Evolutionary conservation across 1,140 invertebrate species (phyloP), one percentile per base, ranked within the genome.

Genomic region (Caenorhabditis inopinata): DNA sequence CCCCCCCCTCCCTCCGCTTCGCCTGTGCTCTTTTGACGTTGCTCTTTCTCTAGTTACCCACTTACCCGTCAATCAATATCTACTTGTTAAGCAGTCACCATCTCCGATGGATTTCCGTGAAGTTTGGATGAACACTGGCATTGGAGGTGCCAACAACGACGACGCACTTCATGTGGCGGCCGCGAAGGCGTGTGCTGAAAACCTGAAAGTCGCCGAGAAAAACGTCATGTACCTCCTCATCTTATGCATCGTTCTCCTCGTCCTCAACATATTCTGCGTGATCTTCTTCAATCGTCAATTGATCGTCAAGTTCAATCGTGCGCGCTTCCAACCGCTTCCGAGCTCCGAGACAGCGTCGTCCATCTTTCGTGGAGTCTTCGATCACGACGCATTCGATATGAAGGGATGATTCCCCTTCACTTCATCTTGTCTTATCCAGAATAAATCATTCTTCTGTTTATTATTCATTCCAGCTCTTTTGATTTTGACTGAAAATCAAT

Each of bases 241-340:
- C 32, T 38, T 38, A 5, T 68, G 29, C 1, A 38, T 68, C 32
- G 35, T 68, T 12, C 25, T 68, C 9, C 32, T 68, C 12, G 11
- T 68, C 25, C 58, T 68, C 58, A 68, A 68, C 32, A 25, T 68
- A 12, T 2, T 42, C 58, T 38, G 29, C 11, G 23, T 38, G 16
- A 5, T 18, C 58, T 38, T 68, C n/a, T 68, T 38, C 58, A 68
- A 68, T 42, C 58, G 58, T 38, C 32, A 21, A 16, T 2, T 18
- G 5, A 18, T 68, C n/a, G 9, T 68, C 58, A 38, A 38, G n/a
- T 38, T 38, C 32, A 38, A 68, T 12, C 58, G 58, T 38, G 3
- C 32, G 7, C 58, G 58, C n/a, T 68, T 68, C 58, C 58, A 68
- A 32, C 58, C 58, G n/a, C 29, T 68, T 68, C 58, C 58, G 2